Evolutionary conservation across 2,888 invertebrate genomes (phyloP), one percentile per base, ranked within the genome.

Genomic region (Gandaritis pyraliata): DNA sequence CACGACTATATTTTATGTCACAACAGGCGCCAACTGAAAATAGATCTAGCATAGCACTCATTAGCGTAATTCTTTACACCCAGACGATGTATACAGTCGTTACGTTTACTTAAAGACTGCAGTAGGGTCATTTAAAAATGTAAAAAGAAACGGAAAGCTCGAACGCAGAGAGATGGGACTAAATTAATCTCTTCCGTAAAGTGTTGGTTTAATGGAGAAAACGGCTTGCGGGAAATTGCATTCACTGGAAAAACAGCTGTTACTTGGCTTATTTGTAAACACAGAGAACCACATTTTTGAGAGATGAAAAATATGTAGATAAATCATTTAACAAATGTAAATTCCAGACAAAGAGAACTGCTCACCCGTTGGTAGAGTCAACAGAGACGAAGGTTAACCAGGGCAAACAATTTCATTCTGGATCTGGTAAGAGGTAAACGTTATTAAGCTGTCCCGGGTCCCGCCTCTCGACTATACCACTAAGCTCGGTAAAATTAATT

Each of bases 401-500:
- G 41, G 11, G 58, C 39, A 58, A 58, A 60, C 68, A 64, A 65
- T 68, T 57, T 61, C 66, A 63, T 69, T 70, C 59, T 48, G 45
- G 58, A 61, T 69, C 66, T 71, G 60, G 61, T 62, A 61, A 72
- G 72, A 78, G 66, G 72, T 75, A 45, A 60, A 55, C 43, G 74
- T 77, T 81, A 80, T 33, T 33, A 33, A 33, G 33, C 33, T 33
- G 33, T 33, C 10, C 23, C 57, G 45, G 30, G 57, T 38, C 48
- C 30, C 47, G 47, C 23, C 38, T 58, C 39, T 47, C 61, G 69
- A 69, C 70, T 73, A 74, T 75, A 78, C 76, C 76, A 83, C 77
- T 80, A 83, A 82, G 81, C 81, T 82, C 75, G 73, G 83, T 83
- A 73, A 82, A 85, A 86, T 87, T 87, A 88, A 87, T 87, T 87